Conservation (phyloP, 2,113 vertebrate genomes). For the Planiliza haematocheilus region DNA sequence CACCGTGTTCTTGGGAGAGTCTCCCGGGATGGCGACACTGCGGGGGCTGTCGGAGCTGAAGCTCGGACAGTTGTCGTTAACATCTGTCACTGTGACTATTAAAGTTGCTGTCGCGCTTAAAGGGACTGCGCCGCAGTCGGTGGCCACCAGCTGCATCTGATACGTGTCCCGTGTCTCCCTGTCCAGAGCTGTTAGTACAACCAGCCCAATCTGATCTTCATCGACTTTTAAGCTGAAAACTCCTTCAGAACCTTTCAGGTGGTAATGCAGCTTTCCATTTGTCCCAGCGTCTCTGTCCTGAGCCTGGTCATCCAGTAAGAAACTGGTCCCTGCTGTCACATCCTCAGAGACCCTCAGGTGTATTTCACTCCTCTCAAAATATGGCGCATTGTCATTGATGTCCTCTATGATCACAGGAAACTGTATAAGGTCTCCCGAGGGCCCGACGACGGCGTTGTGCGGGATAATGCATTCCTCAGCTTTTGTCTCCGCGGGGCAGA, state of each 20-base stretch:
- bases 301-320: conserved; percentile 78
- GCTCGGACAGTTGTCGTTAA: conserved; percentile 84
- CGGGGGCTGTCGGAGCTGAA: conserved; percentile 70
- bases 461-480: conserved; percentile 71
- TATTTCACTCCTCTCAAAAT: conserved; percentile 78
- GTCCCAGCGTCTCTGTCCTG: conserved; percentile 74
- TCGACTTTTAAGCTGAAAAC: conserved; percentile 72
- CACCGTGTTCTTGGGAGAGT: conserved; percentile 60
- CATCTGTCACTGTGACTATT: conserved; percentile 79
- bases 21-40: conserved; percentile 67
- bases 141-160: conserved; percentile 73
- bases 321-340: conserved; percentile 61
- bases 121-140: conserved; percentile 69
- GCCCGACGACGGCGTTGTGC: conserved; percentile 69
- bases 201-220: conserved; percentile 63
- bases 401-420: conserved; percentile 79
- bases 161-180: conserved; percentile 76
- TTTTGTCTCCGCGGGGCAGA: conserved; percentile 74
- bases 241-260: conserved; percentile 65
- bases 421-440: conserved; percentile 72
- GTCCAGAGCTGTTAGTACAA: conserved; percentile 76
- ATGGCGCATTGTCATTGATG: conserved; percentile 83
- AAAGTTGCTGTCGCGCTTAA: conserved; percentile 74
- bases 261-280: conserved; percentile 78
- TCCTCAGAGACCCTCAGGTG: conserved; percentile 78